Evolutionary conservation across 2,888 invertebrate species (phyloP).

Genomic region (Craniophora ligustri): DNA sequence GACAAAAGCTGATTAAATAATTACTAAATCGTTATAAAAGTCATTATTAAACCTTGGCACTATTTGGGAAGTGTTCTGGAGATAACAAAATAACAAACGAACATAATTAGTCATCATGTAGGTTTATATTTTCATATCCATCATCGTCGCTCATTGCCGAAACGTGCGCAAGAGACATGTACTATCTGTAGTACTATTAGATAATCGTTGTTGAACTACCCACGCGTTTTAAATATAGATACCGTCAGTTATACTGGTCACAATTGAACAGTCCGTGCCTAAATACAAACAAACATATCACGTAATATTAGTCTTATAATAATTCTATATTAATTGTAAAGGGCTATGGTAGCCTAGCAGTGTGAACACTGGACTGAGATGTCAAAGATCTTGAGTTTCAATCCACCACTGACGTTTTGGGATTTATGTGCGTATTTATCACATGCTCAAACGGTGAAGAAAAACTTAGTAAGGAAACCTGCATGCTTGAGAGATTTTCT

Average conservation of each 20-base stretch:
- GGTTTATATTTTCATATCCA: constrained; percentile 21
- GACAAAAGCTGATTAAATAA: too few relatives aligned
- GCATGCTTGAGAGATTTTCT: too few relatives aligned
- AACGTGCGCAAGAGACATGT: constrained; percentile 22
- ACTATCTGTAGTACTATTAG: constrained; percentile 48
- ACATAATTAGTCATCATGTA: constrained; percentile 37
- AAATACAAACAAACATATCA: constrained; percentile 2
- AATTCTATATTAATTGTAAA: too few relatives aligned
- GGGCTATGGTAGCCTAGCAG: too few relatives aligned
- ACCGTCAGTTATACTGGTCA: constrained; percentile 39
- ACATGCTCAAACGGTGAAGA: too few relatives aligned
- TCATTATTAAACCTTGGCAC: constrained; percentile 14
- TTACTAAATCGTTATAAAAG: too few relatives aligned
- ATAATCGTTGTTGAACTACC: constrained; percentile 46
- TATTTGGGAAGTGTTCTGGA: not conserved
- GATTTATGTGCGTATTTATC: too few relatives aligned
- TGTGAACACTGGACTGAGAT: too few relatives aligned
- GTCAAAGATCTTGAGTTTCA: too few relatives aligned
- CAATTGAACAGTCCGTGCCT: constrained; percentile 30
- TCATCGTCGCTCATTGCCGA: constrained; percentile 13
- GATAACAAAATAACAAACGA: not conserved
- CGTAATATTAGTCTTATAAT: too few relatives aligned
- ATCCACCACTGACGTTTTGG: too few relatives aligned
- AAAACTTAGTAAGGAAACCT: too few relatives aligned
- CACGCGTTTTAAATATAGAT: constrained; percentile 47